phyloP scores from a whole-genome alignment of 2,113 vertebrate species.

The Saccopteryx bilineata region DNA sequence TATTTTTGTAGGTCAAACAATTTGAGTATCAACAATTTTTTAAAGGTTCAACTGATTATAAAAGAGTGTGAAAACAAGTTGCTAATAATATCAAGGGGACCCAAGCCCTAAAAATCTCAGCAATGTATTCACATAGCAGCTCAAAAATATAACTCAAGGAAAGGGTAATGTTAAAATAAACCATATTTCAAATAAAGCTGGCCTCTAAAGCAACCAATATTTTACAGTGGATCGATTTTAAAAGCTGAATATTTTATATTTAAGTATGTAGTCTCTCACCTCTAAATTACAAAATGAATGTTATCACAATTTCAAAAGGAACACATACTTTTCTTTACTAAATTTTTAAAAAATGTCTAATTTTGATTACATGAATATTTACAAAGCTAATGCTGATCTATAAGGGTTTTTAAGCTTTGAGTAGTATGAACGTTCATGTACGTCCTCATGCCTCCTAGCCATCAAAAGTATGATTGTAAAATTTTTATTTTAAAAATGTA shows the following conservation, averaged over 20 bases:
- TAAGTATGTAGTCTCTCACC: constrained; percentile 47
- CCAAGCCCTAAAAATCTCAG: constrained; percentile 9
- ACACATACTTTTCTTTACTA: constrained; percentile 34
- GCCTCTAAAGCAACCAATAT: constrained; percentile 53
- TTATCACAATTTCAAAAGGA: constrained; percentile 58
- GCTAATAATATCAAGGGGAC: constrained; percentile 1
- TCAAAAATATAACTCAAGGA: constrained; percentile 39
- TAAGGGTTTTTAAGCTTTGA: not conserved
- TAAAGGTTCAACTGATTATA: constrained; percentile 30
- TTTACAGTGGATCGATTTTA: constrained; percentile 60
- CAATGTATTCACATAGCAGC: not conserved
- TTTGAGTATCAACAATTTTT: not conserved
- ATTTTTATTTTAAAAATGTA: too few species aligned
- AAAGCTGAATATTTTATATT: constrained; percentile 72
- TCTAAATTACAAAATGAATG: constrained; percentile 56
- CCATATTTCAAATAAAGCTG: constrained; percentile 61
- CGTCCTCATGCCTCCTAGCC: too few species aligned
- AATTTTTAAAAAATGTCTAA: constrained; percentile 33
- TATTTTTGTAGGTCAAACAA: constrained; percentile 45
- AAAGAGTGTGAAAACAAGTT: constrained; percentile 15
- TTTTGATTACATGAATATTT: constrained; percentile 44
- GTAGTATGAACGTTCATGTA: too few species aligned
- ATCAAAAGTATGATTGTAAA: too few species aligned
- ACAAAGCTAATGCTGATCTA: constrained; percentile 27
- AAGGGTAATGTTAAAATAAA: constrained; percentile 65